Percentiles rank a stretch among this genome's conserved stretches.
Conservation (phyloP, 1,140 invertebrate species). For the Venustaconcha ellipsiformis region DNA sequence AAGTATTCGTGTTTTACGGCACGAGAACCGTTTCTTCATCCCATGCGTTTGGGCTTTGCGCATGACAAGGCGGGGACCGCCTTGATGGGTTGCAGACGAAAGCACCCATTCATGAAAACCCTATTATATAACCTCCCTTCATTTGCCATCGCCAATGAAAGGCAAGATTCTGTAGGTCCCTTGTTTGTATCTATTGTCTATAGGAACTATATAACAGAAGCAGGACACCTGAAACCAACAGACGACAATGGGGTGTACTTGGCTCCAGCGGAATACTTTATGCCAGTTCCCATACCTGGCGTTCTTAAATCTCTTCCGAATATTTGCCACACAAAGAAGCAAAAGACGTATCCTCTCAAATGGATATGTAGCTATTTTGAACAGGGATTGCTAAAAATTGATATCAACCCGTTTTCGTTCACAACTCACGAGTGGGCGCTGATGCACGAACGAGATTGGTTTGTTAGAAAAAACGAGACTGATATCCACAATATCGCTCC, state of each 20-base stretch:
- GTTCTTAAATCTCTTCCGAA: constrained; percentile 49
- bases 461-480: constrained; percentile 42
- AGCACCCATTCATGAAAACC: constrained; percentile 53
- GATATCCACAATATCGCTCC: constrained; percentile 52
- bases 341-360: constrained; percentile 43
- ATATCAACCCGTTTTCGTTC: constrained; percentile 46
- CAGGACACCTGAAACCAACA: constrained; percentile 3
- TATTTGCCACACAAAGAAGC: constrained; percentile 42
- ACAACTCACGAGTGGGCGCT: constrained; percentile 64
- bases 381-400: constrained; percentile 43
- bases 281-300: constrained; percentile 54
- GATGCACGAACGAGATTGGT: constrained; percentile 52
- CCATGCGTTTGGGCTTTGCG: constrained; percentile 44
- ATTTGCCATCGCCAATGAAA: constrained; percentile 52
- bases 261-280: constrained; percentile 54
- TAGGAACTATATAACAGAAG: constrained; percentile 29
- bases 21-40: constrained; percentile 54
- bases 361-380: constrained; percentile 53
- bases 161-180: constrained; percentile 56
- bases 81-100: constrained; percentile 50
- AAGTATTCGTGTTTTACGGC: constrained; percentile 54
- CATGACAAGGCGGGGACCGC: constrained; percentile 56
- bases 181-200: constrained; percentile 50
- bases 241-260: constrained; percentile 39
- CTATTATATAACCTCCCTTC: constrained; percentile 45